Conservation (phyloP, 2,797 vertebrate genomes). For the Chloroceryle inda region DNA sequence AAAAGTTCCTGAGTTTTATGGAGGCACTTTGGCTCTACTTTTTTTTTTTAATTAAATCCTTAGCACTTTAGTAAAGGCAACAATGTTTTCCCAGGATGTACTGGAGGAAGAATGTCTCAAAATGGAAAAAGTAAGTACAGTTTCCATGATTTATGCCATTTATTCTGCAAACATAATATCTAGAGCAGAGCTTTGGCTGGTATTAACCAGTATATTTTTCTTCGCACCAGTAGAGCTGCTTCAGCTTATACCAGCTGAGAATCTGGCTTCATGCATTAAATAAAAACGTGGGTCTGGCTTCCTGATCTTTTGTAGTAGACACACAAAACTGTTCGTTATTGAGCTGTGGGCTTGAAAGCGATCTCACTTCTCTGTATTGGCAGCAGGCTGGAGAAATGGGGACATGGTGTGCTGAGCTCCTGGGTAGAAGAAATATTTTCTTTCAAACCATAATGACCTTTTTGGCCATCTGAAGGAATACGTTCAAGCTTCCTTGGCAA, state of each 20-base stretch:
- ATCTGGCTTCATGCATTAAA: conserved; percentile 42
- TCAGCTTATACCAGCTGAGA: conserved; percentile 58
- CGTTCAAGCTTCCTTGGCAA: conserved; percentile 61
- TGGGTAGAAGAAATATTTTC: conserved; percentile 64
- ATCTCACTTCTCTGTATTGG: conserved; percentile 55
- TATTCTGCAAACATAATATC: conserved; percentile 51
- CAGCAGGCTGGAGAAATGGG: conserved; percentile 55
- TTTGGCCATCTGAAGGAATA: conserved; percentile 60
- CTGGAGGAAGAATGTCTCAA: conserved; percentile 1
- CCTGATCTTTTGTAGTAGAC: conserved; percentile 60
- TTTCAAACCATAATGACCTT: conserved; percentile 65
- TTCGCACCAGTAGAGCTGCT: conserved; percentile 24
- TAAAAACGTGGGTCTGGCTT: conserved; percentile 38
- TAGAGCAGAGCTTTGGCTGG: conserved; percentile 64
- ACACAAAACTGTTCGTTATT: conserved; percentile 25
- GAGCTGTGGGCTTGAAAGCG: conserved; percentile 47
- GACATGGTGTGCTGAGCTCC: conserved; percentile 66
- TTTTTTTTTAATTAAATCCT: conserved; percentile 22
- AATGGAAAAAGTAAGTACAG: conserved; percentile 45
- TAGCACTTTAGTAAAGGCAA: conserved; percentile 18
- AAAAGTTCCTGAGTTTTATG: conserved; percentile 12
- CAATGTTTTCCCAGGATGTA: conserved; percentile 7
- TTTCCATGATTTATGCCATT: conserved; percentile 62
- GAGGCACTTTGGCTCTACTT: background rate
- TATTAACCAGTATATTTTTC: conserved; percentile 65